phyloP scores from a whole-genome alignment of 1,140 invertebrate species.

The Eriocheir sinensis region DNA sequence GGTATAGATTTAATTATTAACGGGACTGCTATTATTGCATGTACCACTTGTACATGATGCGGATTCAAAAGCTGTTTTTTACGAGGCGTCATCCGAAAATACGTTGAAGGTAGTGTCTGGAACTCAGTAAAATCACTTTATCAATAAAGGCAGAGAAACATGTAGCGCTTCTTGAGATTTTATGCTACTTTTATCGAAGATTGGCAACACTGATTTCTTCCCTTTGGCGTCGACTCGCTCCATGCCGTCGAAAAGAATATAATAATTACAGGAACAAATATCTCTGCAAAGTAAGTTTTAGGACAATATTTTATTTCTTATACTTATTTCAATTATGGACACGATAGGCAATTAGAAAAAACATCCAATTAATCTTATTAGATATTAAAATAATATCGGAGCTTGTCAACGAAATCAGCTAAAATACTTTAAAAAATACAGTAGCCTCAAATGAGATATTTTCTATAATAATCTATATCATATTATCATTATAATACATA shows the following conservation, averaged over 20 bases:
- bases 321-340: neutral
- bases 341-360: neutral
- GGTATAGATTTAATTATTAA: no score
- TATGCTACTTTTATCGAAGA: neutral
- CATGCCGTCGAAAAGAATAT: neutral
- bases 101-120: neutral
- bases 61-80: neutral
- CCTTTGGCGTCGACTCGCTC: slow-evolving; percentile 45
- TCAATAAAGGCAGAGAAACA: neutral
- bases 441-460: no score
- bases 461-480: no score
- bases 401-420: no score
- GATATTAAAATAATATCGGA: slow-evolving; percentile 19
- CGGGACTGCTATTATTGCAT: no score
- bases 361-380: neutral
- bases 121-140: neutral
- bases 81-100: neutral
- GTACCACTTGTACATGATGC: no score
- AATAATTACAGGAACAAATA: neutral
- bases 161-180: slow-evolving; percentile 13
- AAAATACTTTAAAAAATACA: no score
- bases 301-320: neutral
- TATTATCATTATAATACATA: no score
- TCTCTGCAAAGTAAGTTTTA: neutral
- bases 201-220: slow-evolving; percentile 43